Evolutionary conservation across 2,888 invertebrate genomes (phyloP).

Genomic region (Drosophila flavopinicola): DNA sequence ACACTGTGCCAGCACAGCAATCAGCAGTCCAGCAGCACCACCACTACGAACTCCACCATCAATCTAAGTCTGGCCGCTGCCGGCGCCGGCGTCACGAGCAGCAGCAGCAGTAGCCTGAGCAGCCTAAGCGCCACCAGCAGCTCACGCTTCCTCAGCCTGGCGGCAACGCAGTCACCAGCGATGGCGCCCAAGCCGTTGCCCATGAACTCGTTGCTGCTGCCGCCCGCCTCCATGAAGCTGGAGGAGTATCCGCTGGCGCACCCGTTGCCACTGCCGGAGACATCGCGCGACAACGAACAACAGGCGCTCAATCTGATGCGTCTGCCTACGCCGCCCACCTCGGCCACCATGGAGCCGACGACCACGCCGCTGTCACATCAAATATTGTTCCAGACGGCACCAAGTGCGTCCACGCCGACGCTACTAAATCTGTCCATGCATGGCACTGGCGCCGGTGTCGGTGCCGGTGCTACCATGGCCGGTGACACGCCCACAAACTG

Average conservation of each 20-base stretch:
- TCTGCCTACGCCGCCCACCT: slow-evolving; percentile 80
- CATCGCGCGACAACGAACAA: slow-evolving; percentile 63
- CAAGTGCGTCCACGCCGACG: slow-evolving; percentile 50
- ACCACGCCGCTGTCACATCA: slow-evolving; percentile 56
- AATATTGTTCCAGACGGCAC: slow-evolving; percentile 68
- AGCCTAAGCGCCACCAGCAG: slow-evolving; percentile 70
- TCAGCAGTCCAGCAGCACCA: slow-evolving; percentile 81
- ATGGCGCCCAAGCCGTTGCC: slow-evolving; percentile 45
- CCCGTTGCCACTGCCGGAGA: slow-evolving; percentile 57
- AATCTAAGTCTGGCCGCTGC: slow-evolving; percentile 78
- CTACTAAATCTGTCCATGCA: slow-evolving; percentile 67
- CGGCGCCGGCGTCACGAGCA: slow-evolving; percentile 64
- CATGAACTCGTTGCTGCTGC: slow-evolving; percentile 63
- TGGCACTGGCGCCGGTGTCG: slow-evolving; percentile 20
- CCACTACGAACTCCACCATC: slow-evolving; percentile 77
- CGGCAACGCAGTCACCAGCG: slow-evolving; percentile 48
- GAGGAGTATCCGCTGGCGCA: slow-evolving; percentile 87
- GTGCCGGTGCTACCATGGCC: slow-evolving; percentile 16
- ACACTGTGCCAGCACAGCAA: slow-evolving; percentile 87
- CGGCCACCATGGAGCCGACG: slow-evolving; percentile 78
- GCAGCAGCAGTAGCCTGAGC: slow-evolving; percentile 67
- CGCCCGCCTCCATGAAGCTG: slow-evolving; percentile 87
- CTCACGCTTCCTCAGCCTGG: slow-evolving; percentile 76
- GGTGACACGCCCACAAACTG: slow-evolving; percentile 41
- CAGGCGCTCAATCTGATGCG: slow-evolving; percentile 81